phyloP scores from a whole-genome alignment of 2,888 invertebrate genomes.

The Drosophila limbata region DNA sequence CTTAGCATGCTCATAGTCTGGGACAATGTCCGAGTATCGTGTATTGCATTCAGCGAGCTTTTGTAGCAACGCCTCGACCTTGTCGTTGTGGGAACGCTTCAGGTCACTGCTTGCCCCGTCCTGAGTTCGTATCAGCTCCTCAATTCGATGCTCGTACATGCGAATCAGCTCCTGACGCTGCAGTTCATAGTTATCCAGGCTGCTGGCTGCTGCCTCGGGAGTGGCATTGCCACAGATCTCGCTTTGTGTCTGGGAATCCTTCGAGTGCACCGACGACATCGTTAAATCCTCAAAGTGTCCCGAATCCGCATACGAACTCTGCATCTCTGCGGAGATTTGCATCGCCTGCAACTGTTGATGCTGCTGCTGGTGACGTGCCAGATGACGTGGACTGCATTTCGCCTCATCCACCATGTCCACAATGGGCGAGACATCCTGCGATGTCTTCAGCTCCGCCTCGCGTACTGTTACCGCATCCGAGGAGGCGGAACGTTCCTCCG shows the following conservation, averaged over 20 bases:
- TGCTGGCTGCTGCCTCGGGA: conserved; percentile 59
- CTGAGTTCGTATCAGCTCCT: conserved; percentile 89
- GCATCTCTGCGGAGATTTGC: conserved; percentile 87
- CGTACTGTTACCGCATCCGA: conserved; percentile 91
- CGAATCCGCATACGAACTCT: conserved; percentile 93
- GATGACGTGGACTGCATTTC: conserved; percentile 85
- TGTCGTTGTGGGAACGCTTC: conserved; percentile 92
- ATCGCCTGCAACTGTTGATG: conserved; percentile 50
- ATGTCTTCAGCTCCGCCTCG: conserved; percentile 88
- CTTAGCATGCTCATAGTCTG: conserved; percentile 91
- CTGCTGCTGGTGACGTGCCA: conserved; percentile 64
- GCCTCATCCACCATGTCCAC: conserved; percentile 86
- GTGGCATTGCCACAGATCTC: conserved; percentile 75
- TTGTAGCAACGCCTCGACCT: conserved; percentile 90
- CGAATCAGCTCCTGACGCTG: conserved; percentile 90
- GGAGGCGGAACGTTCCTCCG: conserved; percentile 92
- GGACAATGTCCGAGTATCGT: conserved; percentile 91
- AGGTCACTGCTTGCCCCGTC: conserved; percentile 89
- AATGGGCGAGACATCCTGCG: conserved; percentile 86
- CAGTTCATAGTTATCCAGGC: conserved; percentile 87
- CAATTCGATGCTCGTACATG: conserved; percentile 91
- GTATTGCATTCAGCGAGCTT: conserved; percentile 91
- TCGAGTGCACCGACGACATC: conserved; percentile 91
- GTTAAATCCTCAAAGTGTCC: conserved; percentile 94
- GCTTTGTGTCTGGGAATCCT: conserved; percentile 88